Evolutionary conservation across 2,888 invertebrate species (phyloP).

Genomic region (Poecilobothrus nobilitatus): DNA sequence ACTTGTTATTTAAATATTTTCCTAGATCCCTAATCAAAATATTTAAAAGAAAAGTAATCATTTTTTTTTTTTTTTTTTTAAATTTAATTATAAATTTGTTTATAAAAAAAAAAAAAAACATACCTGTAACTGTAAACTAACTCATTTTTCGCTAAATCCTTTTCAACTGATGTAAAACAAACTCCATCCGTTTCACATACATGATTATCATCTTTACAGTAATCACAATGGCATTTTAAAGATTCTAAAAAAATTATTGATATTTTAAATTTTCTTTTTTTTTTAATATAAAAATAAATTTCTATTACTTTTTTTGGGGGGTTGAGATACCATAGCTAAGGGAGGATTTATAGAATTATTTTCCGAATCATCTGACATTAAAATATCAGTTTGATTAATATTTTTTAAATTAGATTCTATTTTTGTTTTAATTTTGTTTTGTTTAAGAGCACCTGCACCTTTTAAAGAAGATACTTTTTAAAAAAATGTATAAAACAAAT

Average conservation of each 20-base stretch:
- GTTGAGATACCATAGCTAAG: background rate
- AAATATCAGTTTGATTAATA: background rate
- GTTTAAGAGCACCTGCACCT: background rate
- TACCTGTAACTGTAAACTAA: conserved; percentile 1
- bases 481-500: background rate
- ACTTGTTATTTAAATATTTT: too few species aligned
- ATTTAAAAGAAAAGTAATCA: too few species aligned
- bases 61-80: too few species aligned
- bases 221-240: conserved; percentile 77
- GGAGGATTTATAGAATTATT: background rate
- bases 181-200: conserved; percentile 84
- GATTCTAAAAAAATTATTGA: conserved; percentile 26
- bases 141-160: background rate
- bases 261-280: background rate
- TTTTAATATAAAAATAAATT: background rate
- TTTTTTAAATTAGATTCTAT: background rate
- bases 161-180: conserved; percentile 71
- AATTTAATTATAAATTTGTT: too few species aligned
- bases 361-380: background rate
- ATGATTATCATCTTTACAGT: conserved; percentile 62
- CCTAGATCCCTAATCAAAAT: too few species aligned
- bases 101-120: background rate
- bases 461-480: background rate
- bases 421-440: background rate
- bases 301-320: background rate